Evolutionary conservation across 2,113 vertebrate genomes (phyloP), one percentile per base, ranked within the genome.

Genomic region (Oceanites oceanicus): DNA sequence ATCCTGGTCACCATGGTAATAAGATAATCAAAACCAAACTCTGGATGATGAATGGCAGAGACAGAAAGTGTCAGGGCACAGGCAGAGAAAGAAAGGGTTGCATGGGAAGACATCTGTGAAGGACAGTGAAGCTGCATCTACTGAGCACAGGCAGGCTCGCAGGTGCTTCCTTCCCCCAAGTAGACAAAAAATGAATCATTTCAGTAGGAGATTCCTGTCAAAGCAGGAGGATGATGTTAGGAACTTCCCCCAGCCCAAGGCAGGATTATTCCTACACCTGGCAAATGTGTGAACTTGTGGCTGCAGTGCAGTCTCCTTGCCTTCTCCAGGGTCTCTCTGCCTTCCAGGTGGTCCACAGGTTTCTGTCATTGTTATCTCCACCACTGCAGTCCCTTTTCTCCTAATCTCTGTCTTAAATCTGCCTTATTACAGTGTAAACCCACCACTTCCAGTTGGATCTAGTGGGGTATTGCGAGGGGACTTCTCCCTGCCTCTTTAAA

Each of bases 1-100:
- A 91, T 88, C 62, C 84, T 76, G 67, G 94, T 95, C 95, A 95
- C 92, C 95, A 96, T 92, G 93, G 97, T 56, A 95, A 95, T 96
- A 88, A 73, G 89, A 91, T 92, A 87, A 96, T 92, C 86, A 82
- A 92, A 95, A 79, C 62, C 94, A 95, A 19, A 86, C 87, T 91
- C 87, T 73, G 52, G 38, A 11, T 96, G 89, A 95, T 66, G 84
- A 95, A 96, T 73, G 55, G 26, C 11, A 55, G 58, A 81, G 90
- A 49, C 45, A 89, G 65, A 47, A 50, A 86, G 80, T 76, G 49
- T 72, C 56, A 81, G 52, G 47, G 66, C 73, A 50, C 9, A 66
- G 34, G 45, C 26, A 87, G 45, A 84, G 67, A 71, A 65, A 82
- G 53, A 56, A 76, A 45, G 9, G 13, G 8, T 36, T 77, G 23